Evolutionary conservation across 2,888 invertebrate species (phyloP).

Genomic region (Uropetala carovei): DNA sequence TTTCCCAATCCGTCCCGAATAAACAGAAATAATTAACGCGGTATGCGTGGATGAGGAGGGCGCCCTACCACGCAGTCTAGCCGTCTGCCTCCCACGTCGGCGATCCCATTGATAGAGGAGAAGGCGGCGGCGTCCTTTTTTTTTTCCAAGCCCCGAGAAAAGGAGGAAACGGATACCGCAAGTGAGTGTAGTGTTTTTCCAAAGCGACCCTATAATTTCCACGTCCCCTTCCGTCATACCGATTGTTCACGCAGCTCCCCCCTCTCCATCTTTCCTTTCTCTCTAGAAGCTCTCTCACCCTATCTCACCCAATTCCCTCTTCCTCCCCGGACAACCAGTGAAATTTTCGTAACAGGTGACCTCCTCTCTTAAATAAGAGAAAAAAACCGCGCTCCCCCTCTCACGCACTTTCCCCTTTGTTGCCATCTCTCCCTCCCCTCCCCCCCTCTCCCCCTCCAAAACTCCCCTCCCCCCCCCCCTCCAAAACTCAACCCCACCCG

Average conservation of each 20-base stretch:
- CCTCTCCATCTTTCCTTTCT: neutral
- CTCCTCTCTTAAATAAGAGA: too few species aligned
- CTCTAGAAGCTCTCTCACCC: neutral
- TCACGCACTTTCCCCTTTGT: neutral
- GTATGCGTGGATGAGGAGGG: neutral
- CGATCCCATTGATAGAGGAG: slow-evolving; percentile 41
- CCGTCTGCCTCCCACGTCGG: neutral
- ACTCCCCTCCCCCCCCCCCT: neutral
- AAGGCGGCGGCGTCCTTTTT: slow-evolving; percentile 17
- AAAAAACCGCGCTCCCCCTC: neutral
- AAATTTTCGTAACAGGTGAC: slow-evolving; percentile 41
- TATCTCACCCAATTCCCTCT: neutral
- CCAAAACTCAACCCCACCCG: neutral
- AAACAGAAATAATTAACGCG: slow-evolving; percentile 63
- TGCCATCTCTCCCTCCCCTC: neutral
- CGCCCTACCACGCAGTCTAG: slow-evolving; percentile 33
- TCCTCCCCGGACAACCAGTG: neutral
- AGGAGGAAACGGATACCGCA: slow-evolving; percentile 57
- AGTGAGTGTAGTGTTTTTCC: slow-evolving; percentile 47
- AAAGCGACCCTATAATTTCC: slow-evolving; percentile 59
- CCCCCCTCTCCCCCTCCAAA: neutral
- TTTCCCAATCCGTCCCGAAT: slow-evolving; percentile 45
- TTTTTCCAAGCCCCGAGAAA: slow-evolving; percentile 25
- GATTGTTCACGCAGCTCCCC: slow-evolving; percentile 47
- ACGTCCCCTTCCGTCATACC: slow-evolving; percentile 58